A percentile compares a stretch with the other conserved stretches of the same genome.
Conservation (phyloP, 2,888 invertebrate genomes). For the Opisthograptis luteolata region DNA sequence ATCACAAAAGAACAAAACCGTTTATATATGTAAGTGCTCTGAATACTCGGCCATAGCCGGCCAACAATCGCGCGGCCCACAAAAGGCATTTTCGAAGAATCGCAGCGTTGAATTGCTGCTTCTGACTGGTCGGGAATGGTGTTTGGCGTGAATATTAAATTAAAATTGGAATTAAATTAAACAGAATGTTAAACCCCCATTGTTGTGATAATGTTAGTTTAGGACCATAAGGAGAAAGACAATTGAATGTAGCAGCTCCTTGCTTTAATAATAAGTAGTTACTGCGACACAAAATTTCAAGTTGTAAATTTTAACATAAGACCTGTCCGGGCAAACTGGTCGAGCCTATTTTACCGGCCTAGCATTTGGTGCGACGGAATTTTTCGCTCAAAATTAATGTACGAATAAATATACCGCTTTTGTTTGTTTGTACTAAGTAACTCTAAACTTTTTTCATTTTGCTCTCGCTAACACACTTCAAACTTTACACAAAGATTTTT, state of each 20-base stretch:
- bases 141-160: no score
- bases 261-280: no score
- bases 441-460: slow-evolving; percentile 4
- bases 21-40: slow-evolving; percentile 4
- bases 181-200: no score
- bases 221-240: no score
- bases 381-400: slow-evolving; percentile 4
- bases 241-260: no score
- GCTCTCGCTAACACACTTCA: slow-evolving; percentile 3
- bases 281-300: neutral
- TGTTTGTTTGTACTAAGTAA: slow-evolving; percentile 4
- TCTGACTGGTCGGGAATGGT: no score
- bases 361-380: slow-evolving; percentile 2
- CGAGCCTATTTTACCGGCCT: neutral
- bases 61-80: neutral
- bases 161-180: no score
- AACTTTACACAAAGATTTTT: neutral
- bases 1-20: slow-evolving; percentile 13
- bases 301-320: neutral
- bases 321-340: no score
- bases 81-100: slow-evolving; percentile 13
- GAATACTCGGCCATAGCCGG: slow-evolving; percentile 1
- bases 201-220: no score
- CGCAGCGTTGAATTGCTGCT: neutral
- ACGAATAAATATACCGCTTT: slow-evolving; percentile 1